Base-by-base conservation (phyloP, 1,140 invertebrate genomes). In the Brachionus rubens region DNA sequence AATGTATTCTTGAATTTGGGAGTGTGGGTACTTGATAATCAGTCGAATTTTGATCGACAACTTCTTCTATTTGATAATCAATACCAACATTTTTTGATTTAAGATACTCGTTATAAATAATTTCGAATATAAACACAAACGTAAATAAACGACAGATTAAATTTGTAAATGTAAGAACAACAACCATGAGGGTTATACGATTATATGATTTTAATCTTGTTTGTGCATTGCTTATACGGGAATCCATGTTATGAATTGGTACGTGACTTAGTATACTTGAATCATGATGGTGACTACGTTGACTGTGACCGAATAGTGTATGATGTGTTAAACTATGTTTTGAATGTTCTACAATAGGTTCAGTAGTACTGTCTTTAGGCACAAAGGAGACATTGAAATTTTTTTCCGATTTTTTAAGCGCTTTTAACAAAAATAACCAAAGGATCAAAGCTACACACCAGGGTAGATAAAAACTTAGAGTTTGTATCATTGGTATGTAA, bases 61-160 rank as follows among this genome's bases (percentile, higher is more conserved):
- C 3, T 19, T 72, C 36, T 26, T 41, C 40, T 40, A 40, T 28
- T 72, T 50, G 46, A 10, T 72, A 43, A 21, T 50, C 41, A 16
- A 28, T 19, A 9, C n/a, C 24, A 16, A 54, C 36, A 54, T 72
- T 33, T 21, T 33, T 50, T 9, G 43, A 40, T 19, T 72, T 54
- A 0, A 72, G n/a, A 33, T 54, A 72, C 41, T 72, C 43, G 41
- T 72, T 72, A 36, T 72, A 72, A 30, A 72, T 72, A 3, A 72
- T 26, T 30, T 72, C 68, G 33, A 72, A 72, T 50, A 72, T 72
- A n/a, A 72, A 72, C 7, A 72, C 68, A 72, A 72, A 72, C 9
- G 68, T 72, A 36, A 72, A 72, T 40, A 72, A 30, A 28, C 68
- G 43, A 41, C 68, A 72, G 24, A 72, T 50, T n/a, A 72, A 33